Conservation (phyloP, 2,888 invertebrate genomes). For the Hirtodrosophila histrioides region DNA sequence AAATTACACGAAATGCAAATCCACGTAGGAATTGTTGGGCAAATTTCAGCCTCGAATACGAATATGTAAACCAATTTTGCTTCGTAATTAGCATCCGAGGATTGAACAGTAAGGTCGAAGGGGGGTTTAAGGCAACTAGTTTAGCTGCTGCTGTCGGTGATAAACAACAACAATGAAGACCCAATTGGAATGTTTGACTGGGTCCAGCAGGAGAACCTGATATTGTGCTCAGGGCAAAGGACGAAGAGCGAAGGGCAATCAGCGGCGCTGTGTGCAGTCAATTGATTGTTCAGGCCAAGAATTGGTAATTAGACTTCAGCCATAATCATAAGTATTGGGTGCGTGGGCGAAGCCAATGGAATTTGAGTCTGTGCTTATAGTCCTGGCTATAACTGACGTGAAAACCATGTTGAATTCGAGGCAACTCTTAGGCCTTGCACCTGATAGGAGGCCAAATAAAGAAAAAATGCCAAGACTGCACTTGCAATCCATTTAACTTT, state of each 20-base stretch:
- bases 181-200: conserved; percentile 10
- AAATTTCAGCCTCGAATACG: conserved; percentile 10
- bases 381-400: conserved; percentile 5
- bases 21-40: conserved; percentile 4
- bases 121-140: neutral
- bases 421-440: neutral
- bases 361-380: conserved; percentile 22
- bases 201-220: neutral
- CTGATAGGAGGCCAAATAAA: neutral
- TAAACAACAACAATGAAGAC: conserved; percentile 20
- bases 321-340: conserved; percentile 33
- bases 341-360: conserved; percentile 4
- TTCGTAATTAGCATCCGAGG: conserved; percentile 50
- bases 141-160: conserved; percentile 20
- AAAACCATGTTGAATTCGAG: conserved; percentile 18
- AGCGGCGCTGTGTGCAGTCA: conserved; percentile 15
- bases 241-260: neutral
- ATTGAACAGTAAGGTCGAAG: conserved; percentile 16
- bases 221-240: neutral
- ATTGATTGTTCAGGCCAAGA: conserved; percentile 36
- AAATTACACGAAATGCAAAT: conserved; percentile 52
- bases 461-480: neutral
- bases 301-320: conserved; percentile 35
- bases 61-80: conserved; percentile 37
- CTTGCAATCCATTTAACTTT: conserved; percentile 18